Conservation (phyloP, 2,113 vertebrate genomes). For the Athene cunicularia region DNA sequence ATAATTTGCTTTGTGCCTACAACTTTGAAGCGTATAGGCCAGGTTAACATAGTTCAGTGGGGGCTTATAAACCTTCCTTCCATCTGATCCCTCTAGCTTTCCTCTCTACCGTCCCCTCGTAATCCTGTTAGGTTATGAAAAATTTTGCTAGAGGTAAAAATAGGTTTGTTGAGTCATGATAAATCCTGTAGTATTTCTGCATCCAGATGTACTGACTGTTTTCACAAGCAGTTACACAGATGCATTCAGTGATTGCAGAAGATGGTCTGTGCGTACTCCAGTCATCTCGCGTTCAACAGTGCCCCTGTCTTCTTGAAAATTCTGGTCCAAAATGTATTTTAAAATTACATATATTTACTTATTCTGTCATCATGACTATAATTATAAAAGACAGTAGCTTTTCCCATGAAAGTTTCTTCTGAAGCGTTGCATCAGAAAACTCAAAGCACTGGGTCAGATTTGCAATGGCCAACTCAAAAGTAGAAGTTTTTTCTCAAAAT, state of each 20-base stretch:
- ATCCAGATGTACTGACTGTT: background rate
- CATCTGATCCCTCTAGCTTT: background rate
- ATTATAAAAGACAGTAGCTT: background rate
- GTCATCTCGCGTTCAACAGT: background rate
- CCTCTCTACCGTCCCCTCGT: background rate
- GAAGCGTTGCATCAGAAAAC: background rate
- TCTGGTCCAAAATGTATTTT: background rate
- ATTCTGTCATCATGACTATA: too few relatives aligned
- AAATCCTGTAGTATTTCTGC: background rate
- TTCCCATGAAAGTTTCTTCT: background rate
- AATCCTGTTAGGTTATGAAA: background rate
- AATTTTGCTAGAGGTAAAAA: background rate
- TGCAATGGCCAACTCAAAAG: background rate
- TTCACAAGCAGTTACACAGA: background rate
- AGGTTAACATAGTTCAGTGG: background rate
- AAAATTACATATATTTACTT: background rate
- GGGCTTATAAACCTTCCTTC: background rate
- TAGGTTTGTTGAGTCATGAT: background rate
- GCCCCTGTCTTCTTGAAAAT: background rate
- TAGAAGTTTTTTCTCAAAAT: background rate
- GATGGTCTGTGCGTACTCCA: background rate
- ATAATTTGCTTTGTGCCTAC: background rate
- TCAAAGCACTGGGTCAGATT: background rate
- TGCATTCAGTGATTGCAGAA: background rate
- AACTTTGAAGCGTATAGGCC: background rate